Conservation (phyloP, 2,113 vertebrate genomes). For the Aix galericulata region DNA sequence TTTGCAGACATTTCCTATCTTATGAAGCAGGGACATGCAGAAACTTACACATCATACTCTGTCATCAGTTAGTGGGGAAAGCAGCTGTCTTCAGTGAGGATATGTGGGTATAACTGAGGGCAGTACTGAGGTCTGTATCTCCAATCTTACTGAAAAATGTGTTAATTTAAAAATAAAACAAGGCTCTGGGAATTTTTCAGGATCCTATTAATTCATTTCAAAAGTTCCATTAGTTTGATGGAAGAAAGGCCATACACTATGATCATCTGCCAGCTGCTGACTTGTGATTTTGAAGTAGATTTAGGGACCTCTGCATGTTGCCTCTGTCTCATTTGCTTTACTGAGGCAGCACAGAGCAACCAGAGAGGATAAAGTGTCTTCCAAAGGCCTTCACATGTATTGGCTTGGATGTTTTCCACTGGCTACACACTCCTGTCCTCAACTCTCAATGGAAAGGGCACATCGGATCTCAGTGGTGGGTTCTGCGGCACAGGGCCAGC, state of each 20-base stretch:
- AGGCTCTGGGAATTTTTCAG: background rate
- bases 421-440: background rate
- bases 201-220: background rate
- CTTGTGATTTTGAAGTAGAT: background rate
- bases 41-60: background rate
- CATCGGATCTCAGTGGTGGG: background rate
- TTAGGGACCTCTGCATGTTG: background rate
- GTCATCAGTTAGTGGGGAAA: background rate
- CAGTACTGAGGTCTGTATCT: background rate
- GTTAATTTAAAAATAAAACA: slow-evolving; percentile 16
- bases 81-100: background rate
- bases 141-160: background rate
- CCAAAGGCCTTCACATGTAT: background rate
- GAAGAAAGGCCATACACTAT: background rate
- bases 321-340: background rate
- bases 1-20: background rate
- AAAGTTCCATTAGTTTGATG: background rate
- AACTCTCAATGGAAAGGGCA: background rate
- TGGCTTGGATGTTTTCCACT: background rate
- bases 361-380: background rate
- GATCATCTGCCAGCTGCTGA: background rate
- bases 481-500: background rate
- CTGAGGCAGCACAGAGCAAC: background rate
- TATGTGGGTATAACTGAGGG: background rate
- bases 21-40: background rate